Conservation (phyloP, 1,140 invertebrate genomes). For the Lepidotrigona ventralis region DNA sequence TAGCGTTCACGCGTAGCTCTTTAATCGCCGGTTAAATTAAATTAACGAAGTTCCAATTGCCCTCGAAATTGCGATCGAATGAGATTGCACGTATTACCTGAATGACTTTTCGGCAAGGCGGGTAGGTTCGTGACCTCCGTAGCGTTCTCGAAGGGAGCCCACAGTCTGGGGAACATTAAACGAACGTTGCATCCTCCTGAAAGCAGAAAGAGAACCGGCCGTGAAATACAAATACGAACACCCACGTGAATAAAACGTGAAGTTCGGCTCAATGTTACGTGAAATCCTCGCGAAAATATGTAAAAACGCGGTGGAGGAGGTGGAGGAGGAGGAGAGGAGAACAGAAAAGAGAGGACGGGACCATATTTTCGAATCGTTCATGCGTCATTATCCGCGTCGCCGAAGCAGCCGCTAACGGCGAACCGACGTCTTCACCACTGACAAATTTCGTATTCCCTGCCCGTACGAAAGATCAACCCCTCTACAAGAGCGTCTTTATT, state of each 20-base stretch:
- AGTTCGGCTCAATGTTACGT: background rate
- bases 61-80: background rate
- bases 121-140: slow-evolving; percentile 73
- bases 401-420: slow-evolving; percentile 34
- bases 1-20: background rate
- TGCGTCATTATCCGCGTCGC: slow-evolving; percentile 53
- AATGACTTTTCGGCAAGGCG: slow-evolving; percentile 74
- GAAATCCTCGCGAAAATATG: slow-evolving; percentile 18
- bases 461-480: slow-evolving; percentile 78
- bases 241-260: too few species aligned
- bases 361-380: slow-evolving; percentile 48
- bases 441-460: slow-evolving; percentile 77
- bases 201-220: background rate
- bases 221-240: background rate
- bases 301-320: too few species aligned
- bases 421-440: slow-evolving; percentile 68
- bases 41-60: background rate
- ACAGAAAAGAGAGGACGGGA: background rate
- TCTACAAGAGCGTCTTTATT: slow-evolving; percentile 80
- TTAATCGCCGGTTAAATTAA: background rate
- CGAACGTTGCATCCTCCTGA: slow-evolving; percentile 75
- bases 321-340: background rate
- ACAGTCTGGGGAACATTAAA: slow-evolving; percentile 77
- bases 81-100: slow-evolving; percentile 68
- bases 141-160: slow-evolving; percentile 74